phyloP scores from a whole-genome alignment of 2,888 invertebrate genomes.

The Hemicrepidius hirtus region DNA sequence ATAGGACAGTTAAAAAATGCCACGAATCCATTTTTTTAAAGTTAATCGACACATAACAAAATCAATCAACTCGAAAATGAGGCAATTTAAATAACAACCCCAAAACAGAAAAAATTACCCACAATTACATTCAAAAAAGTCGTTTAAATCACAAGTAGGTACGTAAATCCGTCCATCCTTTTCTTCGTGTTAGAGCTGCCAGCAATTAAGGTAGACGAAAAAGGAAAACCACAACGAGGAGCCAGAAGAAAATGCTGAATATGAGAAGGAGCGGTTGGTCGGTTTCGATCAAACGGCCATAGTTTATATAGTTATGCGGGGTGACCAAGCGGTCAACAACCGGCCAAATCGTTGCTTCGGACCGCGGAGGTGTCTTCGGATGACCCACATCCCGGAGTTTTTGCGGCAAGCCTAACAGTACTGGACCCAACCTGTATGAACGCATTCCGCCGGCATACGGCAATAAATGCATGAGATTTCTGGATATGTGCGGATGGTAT shows the following conservation, averaged over 20 bases:
- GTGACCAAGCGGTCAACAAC: constrained; percentile 69
- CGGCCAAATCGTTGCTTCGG: constrained; percentile 68
- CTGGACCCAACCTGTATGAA: constrained; percentile 64
- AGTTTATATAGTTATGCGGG: constrained; percentile 63
- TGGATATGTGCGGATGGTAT: constrained; percentile 48
- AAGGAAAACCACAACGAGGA: constrained; percentile 40
- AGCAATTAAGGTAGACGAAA: constrained; percentile 22
- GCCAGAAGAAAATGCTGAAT: constrained; percentile 42
- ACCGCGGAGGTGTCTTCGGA: constrained; percentile 67
- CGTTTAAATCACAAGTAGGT: constrained; percentile 15
- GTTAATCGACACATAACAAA: constrained; percentile 32
- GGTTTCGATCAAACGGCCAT: constrained; percentile 63
- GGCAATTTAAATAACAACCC: constrained; percentile 50
- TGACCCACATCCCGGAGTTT: constrained; percentile 65
- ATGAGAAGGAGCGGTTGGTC: constrained; percentile 57
- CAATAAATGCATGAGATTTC: constrained; percentile 50
- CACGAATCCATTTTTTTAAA: constrained; percentile 16
- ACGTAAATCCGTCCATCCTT: constrained; percentile 30
- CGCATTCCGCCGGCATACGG: constrained; percentile 58
- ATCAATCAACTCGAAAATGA: constrained; percentile 45
- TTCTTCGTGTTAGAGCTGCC: constrained; percentile 26
- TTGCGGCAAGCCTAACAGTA: constrained; percentile 66
- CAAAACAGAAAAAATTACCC: constrained; percentile 43
- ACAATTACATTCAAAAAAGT: constrained; percentile 43
- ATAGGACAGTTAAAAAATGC: constrained; percentile 21